Conservation (phyloP, 2,888 invertebrate genomes). For the Caenorhabditis afra region DNA sequence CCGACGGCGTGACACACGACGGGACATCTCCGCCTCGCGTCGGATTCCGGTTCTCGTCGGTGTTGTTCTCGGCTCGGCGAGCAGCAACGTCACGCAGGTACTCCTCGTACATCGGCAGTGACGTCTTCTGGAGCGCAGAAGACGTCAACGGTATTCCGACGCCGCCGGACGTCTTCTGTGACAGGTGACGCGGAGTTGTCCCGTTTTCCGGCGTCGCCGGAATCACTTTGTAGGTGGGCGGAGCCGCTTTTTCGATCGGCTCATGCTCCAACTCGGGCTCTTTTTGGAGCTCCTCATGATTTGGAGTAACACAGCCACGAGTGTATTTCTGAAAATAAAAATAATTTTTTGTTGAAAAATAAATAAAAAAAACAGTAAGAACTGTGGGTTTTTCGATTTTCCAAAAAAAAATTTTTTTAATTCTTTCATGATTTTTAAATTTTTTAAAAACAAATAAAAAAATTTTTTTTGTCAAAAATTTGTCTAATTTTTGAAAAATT, state of each 20-base stretch:
- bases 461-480: no score
- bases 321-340: slow-evolving; percentile 37
- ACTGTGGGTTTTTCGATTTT: no score
- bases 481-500: no score
- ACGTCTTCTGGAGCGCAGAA: slow-evolving; percentile 7
- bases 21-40: no score
- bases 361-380: no score
- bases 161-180: slow-evolving; percentile 6
- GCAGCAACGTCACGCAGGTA: slow-evolving; percentile 9
- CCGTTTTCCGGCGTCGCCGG: slow-evolving; percentile 40
- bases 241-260: background rate
- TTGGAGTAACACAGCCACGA: slow-evolving; percentile 13
- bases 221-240: slow-evolving; percentile 33
- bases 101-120: slow-evolving; percentile 46
- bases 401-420: no score
- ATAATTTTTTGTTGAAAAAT: background rate
- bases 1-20: background rate
- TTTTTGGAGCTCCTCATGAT: background rate
- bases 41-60: slow-evolving; percentile 27
- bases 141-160: slow-evolving; percentile 2
- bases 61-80: background rate
- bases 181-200: background rate
- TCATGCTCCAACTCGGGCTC: background rate
- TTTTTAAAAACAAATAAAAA: no score
- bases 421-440: no score